Percentiles rank a stretch among this genome's conserved stretches.
Conservation (phyloP, 2,113 vertebrate species). For the Chunga burmeisteri region DNA sequence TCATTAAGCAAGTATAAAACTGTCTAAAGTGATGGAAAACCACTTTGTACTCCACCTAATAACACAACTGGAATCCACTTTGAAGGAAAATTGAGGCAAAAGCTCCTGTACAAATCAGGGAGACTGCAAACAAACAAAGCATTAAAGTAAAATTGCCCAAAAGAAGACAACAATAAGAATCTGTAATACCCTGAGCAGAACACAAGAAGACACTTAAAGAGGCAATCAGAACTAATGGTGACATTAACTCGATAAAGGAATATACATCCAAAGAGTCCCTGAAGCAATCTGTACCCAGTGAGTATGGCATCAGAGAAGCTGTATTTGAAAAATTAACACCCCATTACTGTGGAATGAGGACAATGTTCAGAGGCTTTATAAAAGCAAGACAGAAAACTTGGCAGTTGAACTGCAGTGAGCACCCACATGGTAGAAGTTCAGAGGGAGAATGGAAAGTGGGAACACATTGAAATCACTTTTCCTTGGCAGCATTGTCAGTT, state of each 20-base stretch:
- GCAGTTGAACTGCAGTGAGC: not conserved
- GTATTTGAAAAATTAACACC: constrained; percentile 60
- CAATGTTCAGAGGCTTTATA: not conserved
- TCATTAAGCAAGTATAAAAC: constrained; percentile 69
- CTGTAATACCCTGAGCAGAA: constrained; percentile 51
- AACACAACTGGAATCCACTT: constrained; percentile 58
- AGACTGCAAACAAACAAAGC: constrained; percentile 65
- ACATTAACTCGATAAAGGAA: constrained; percentile 65
- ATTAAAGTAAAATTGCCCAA: constrained; percentile 68
- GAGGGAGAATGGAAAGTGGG: not conserved
- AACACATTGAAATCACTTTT: not conserved
- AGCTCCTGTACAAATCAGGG: constrained; percentile 44
- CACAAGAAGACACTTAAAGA: constrained; percentile 59
- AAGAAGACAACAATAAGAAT: constrained; percentile 59
- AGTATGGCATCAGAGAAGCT: constrained; percentile 21
- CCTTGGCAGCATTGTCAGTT: not conserved
- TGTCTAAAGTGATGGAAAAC: constrained; percentile 66
- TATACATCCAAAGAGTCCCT: constrained; percentile 46
- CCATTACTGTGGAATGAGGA: constrained; percentile 31
- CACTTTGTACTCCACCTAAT: constrained; percentile 52
- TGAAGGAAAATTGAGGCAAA: constrained; percentile 61
- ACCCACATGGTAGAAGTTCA: not conserved
- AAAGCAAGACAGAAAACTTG: constrained; percentile 5
- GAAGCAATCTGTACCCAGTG: constrained; percentile 49
- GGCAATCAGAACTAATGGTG: constrained; percentile 67